Evolutionary conservation across 2,888 invertebrate species (phyloP), one percentile per base, ranked within the genome.

Genomic region (Bimastos eiseni): DNA sequence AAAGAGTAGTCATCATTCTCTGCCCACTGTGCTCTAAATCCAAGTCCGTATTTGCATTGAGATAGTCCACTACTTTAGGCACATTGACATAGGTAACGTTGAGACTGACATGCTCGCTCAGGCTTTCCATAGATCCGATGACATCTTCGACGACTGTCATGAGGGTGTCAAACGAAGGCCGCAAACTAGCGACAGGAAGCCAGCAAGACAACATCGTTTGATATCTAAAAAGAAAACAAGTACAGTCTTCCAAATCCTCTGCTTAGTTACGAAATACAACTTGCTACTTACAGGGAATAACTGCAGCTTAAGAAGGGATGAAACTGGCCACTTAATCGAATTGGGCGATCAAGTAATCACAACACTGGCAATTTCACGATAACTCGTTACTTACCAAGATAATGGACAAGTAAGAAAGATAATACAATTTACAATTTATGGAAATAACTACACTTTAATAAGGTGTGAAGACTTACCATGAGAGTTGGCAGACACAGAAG

Each of bases 111-210:
- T 33, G 34, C 8, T 37, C 37, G 36, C 86, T 86, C 21, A 24
- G 13, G 21, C 21, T 15, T 24, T 91, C 44, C 44, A 49, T 44
- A 37, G 44, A 30, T 41, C 8, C 55, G 30, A 92, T 92, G 33
- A 92, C 90, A 33, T 88, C 88, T n/a, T 89, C 89, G n/a, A 92
- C 89, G 24, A 41, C 88, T 37, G 88, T 55, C 30, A 91, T 91
- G 37, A 92, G 90, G 34, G 21, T 91, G 91, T n/a, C 89, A 36
- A 89, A 89, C 34, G 49, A 44, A 19, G 89, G 89, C 2, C 89
- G 89, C 17, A 55, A 33, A 37, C 36, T 89, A 33, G 70, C n/a
- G 34, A 49, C 89, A 6, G 70, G 89, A 89, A 70, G 89, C 89
- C 89, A 89, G 36, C 89, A 89, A 15, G 37, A 55, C 70, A 89